These are phyloP conservation scores for Eristalis tenax DNA, from an alignment of 2,888 invertebrate species.

Conservation along the genomic window DNA sequence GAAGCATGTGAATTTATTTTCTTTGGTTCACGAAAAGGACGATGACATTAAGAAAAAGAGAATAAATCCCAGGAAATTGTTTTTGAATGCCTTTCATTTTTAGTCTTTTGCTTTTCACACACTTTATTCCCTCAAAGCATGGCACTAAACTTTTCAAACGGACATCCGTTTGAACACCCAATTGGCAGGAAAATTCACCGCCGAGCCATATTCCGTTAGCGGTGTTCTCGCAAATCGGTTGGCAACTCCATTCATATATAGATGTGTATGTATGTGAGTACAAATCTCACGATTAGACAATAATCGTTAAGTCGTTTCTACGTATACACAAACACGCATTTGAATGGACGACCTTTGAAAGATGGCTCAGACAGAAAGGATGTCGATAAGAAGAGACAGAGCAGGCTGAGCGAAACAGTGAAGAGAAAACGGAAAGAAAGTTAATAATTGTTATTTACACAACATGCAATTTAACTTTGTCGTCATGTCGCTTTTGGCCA, in stretches of 20 bases:
- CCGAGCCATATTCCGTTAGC: neutral
- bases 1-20: neutral
- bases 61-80: neutral
- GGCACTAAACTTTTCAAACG: neutral
- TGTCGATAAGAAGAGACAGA: neutral
- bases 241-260: neutral
- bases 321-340: neutral
- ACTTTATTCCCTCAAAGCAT: neutral
- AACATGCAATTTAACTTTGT: constrained; percentile 38
- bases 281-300: neutral
- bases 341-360: neutral
- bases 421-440: constrained; percentile 9
- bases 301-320: neutral
- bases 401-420: neutral
- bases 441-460: constrained; percentile 33
- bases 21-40: neutral
- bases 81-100: neutral
- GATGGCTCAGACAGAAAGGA: neutral
- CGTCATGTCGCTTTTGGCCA: constrained; percentile 12
- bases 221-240: neutral
- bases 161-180: neutral
- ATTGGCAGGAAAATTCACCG: neutral
- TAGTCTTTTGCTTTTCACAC: neutral
- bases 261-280: neutral
- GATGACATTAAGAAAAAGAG: neutral